Percentiles rank a stretch among this genome's conserved stretches.
These are phyloP conservation scores for Styela plicata DNA, from an alignment of 23 tunicate genomes.

Conservation along the genomic window DNA sequence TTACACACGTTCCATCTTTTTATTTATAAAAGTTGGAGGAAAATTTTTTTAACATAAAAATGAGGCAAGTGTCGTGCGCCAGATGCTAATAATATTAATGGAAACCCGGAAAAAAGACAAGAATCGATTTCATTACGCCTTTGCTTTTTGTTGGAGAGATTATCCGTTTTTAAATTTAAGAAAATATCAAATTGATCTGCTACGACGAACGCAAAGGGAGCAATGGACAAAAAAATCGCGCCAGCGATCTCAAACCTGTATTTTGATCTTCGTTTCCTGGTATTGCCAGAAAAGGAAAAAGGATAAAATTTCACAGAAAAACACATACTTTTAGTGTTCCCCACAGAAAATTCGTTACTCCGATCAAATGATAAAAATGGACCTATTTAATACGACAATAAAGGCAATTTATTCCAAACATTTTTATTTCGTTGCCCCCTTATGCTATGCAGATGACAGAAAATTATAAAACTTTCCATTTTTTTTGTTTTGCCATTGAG, in stretches of 20 bases:
- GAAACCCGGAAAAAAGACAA: background rate
- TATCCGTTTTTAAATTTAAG: background rate
- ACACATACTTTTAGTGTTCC: background rate
- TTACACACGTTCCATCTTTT: background rate
- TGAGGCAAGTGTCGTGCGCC: background rate
- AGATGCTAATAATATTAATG: background rate
- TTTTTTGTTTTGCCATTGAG: too few species aligned
- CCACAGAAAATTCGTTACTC: too few species aligned
- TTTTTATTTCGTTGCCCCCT: too few species aligned
- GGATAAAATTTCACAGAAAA: background rate
- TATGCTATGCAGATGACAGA: too few species aligned
- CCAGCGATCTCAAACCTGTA: background rate
- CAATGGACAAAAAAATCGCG: too few species aligned
- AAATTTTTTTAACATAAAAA: background rate
- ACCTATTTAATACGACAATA: too few species aligned
- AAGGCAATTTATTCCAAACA: too few species aligned
- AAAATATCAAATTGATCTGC: too few species aligned
- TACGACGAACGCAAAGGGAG: too few species aligned
- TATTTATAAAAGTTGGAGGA: background rate
- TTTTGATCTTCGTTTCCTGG: background rate
- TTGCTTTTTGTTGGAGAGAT: background rate
- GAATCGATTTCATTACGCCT: background rate
- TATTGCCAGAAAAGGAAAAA: background rate
- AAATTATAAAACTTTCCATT: too few species aligned
- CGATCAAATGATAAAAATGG: too few species aligned